phyloP scores from a whole-genome alignment of 2,113 vertebrate genomes.

The Tinamus guttatus region DNA sequence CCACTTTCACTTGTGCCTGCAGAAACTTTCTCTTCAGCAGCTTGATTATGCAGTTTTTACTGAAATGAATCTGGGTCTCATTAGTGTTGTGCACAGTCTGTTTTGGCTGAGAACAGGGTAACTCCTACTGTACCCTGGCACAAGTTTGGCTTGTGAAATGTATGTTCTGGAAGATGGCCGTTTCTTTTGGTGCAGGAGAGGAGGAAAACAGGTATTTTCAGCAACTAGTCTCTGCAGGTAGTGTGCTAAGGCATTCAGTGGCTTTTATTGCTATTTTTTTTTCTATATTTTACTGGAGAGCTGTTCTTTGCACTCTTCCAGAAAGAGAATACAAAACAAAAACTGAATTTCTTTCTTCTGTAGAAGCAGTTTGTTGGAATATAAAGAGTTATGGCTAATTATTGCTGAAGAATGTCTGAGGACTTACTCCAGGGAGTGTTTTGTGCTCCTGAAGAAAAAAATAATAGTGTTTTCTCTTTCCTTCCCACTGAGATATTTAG shows the following conservation, averaged over 20 bases:
- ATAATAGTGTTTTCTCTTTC: background rate
- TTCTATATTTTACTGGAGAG: background rate
- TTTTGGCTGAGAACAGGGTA: background rate
- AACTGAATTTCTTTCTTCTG: background rate
- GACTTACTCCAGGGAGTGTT: background rate
- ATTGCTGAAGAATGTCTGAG: background rate
- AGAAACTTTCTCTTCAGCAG: background rate
- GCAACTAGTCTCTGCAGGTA: background rate
- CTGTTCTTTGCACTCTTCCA: background rate
- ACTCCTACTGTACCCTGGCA: background rate
- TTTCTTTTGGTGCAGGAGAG: background rate
- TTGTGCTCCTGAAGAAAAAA: background rate
- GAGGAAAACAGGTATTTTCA: background rate
- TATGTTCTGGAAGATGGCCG: background rate
- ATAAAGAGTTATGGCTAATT: background rate
- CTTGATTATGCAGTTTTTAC: background rate
- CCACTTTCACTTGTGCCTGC: background rate
- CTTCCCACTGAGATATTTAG: background rate
- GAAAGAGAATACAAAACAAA: background rate
- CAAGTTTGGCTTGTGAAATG: background rate
- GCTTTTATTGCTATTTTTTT: background rate
- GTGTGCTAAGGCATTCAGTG: background rate
- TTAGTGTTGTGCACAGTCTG: rapidly evolving
- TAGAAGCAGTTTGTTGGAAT: background rate
- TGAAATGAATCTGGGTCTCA: background rate